Conservation (phyloP, 2,888 invertebrate genomes). For the Scelioninae gen. 1 region DNA sequence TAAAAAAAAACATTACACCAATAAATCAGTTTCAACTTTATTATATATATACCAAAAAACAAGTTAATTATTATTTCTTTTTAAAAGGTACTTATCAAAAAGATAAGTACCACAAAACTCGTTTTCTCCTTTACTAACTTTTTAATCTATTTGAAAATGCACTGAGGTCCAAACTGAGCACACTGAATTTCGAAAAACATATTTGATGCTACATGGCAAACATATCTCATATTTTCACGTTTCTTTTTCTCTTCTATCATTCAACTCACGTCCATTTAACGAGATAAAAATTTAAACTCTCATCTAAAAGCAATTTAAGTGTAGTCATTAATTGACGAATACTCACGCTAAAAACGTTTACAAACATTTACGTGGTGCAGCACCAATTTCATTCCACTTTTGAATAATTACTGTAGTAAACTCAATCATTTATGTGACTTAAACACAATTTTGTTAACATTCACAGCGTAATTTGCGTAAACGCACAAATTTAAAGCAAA, state of each 20-base stretch:
- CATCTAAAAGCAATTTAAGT: slow-evolving; percentile 38
- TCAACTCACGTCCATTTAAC: slow-evolving; percentile 26
- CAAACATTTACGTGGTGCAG: slow-evolving; percentile 35
- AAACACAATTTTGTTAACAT: slow-evolving; percentile 34
- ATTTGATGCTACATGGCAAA: neutral
- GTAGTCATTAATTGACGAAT: slow-evolving; percentile 45
- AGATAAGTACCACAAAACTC: no score
- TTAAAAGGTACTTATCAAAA: no score
- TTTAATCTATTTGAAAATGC: no score
- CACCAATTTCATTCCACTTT: slow-evolving; percentile 29
- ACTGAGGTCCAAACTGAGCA: no score
- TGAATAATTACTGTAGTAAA: slow-evolving; percentile 37
- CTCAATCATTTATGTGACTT: slow-evolving; percentile 34
- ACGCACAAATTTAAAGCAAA: slow-evolving; percentile 20
- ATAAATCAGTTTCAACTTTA: no score
- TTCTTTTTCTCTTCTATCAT: slow-evolving; percentile 2
- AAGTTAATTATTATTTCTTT: no score
- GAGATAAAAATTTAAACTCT: slow-evolving; percentile 41
- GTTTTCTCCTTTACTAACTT: no score
- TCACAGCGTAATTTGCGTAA: slow-evolving; percentile 27
- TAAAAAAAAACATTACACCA: no score
- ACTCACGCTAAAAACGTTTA: slow-evolving; percentile 16
- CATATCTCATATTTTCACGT: slow-evolving; percentile 16
- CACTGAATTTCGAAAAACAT: no score
- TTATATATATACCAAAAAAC: no score